Percentiles rank a stretch among this genome's conserved stretches.
Conservation (phyloP, 2,113 vertebrate genomes). For the Salvator merianae region DNA sequence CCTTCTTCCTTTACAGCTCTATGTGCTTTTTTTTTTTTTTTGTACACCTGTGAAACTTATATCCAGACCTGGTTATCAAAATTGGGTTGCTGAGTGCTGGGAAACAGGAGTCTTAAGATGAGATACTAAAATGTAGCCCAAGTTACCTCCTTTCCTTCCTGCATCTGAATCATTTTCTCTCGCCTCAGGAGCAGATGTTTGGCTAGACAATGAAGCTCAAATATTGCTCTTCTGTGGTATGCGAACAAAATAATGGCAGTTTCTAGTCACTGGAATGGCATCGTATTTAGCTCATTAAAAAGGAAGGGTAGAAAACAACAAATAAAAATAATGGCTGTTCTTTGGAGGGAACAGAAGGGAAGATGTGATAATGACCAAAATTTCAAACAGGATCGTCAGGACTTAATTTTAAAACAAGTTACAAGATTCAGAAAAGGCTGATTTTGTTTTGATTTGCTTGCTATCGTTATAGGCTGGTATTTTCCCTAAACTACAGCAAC, state of each 20-base stretch:
- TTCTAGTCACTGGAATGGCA: background rate
- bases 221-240: background rate
- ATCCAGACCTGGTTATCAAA: background rate
- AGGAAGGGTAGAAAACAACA: background rate
- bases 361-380: background rate
- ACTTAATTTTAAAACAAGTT: background rate
- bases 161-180: background rate
- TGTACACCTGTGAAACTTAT: background rate
- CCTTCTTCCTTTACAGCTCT: background rate
- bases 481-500: too few species aligned
- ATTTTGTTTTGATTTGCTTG: too few species aligned
- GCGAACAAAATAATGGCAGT: constrained; percentile 1
- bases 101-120: background rate
- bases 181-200: background rate
- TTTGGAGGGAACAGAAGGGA: background rate
- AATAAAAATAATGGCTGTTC: constrained; percentile 2
- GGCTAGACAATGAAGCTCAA: background rate
- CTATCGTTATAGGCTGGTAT: too few species aligned
- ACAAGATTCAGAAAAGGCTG: background rate
- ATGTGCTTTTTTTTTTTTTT: background rate
- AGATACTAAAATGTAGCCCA: background rate
- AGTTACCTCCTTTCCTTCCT: background rate
- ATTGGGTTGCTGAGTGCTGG: background rate
- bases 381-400: background rate
- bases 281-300: background rate